Conservation (phyloP, 2,888 invertebrate species). For the Marronus borbonicus region DNA sequence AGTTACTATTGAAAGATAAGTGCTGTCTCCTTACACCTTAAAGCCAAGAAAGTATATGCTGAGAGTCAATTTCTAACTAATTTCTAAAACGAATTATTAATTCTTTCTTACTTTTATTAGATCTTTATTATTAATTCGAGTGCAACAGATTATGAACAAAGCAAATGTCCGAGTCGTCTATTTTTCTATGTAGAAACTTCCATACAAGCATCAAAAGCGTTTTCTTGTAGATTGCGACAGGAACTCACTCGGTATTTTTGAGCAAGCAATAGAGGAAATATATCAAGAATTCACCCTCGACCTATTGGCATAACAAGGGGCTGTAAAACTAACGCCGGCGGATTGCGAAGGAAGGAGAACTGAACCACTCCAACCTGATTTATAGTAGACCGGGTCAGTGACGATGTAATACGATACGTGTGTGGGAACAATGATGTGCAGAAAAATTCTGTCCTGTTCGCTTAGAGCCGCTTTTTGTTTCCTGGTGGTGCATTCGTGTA, state of each 20-base stretch:
- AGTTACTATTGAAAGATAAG: too few species aligned
- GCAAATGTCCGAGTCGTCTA: too few species aligned
- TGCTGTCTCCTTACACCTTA: too few species aligned
- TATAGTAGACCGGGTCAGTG: conserved; percentile 66
- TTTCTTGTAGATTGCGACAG: not conserved
- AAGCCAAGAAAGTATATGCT: too few species aligned
- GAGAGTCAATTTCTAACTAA: too few species aligned
- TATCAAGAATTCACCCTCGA: conserved; percentile 44
- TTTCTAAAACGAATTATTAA: too few species aligned
- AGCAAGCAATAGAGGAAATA: conserved; percentile 28
- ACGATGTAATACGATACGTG: conserved; percentile 64
- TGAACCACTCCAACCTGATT: conserved; percentile 60
- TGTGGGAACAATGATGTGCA: conserved; percentile 62
- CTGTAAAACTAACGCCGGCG: conserved; percentile 43
- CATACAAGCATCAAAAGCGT: not conserved
- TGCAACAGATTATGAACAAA: too few species aligned
- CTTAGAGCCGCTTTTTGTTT: conserved; percentile 26
- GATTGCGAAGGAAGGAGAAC: conserved; percentile 41
- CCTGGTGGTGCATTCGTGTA: conserved; percentile 13
- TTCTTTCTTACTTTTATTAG: too few species aligned
- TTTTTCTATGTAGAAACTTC: too few species aligned
- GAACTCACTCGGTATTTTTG: conserved; percentile 5
- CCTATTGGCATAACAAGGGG: conserved; percentile 48
- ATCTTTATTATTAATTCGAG: too few species aligned
- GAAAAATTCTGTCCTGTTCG: conserved; percentile 51